Evolutionary conservation across 1,140 invertebrate genomes (phyloP), one percentile per base, ranked within the genome.

Genomic region (Papilio glaucus): DNA sequence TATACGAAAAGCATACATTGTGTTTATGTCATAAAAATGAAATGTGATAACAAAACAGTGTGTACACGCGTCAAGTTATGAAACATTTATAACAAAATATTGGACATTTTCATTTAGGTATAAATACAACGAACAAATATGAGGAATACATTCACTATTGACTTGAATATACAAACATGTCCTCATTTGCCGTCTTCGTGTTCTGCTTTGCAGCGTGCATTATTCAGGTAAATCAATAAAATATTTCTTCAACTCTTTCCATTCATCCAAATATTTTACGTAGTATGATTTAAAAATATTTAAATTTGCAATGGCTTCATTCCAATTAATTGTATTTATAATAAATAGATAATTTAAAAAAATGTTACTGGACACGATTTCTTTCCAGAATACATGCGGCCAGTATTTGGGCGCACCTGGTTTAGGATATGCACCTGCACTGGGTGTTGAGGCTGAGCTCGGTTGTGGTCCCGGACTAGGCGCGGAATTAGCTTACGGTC

Each of bases 381-480:
- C 6, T 12, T 62, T 62, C 15, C 60, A 62, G 60, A 37, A 33
- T 5, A 15, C 60, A 33, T 62, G 12, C n/a, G 26, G 26, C 26
- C 60, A 62, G 13, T 62, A 62, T 62, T 37, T 62, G 10, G 60
- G 60, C 10, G 60, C 60, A 26, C n/a, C 13, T n/a, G 26, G 26
- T 62, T 62, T 62, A 62, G 60, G 60, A 62, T 62, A 37, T 33
- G 60, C 60, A 1, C 60, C 60, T 2, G 60, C 60, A 29, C 6
- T 37, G 15, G 60, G 13, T 15, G 13, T 37, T 62, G 60, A 62
- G 33, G 49, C 49, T 4, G n/a, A n/a, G n/a, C n/a, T n/a, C n/a
- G n/a, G n/a, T n/a, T n/a, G n/a, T n/a, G n/a, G 24, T 33, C 13
- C 57, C 13, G 26, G 21, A 33, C 12, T 61, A 29, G 57, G 7